phyloP scores from a whole-genome alignment of 2,888 invertebrate genomes.

The Orthosia gracilis region DNA sequence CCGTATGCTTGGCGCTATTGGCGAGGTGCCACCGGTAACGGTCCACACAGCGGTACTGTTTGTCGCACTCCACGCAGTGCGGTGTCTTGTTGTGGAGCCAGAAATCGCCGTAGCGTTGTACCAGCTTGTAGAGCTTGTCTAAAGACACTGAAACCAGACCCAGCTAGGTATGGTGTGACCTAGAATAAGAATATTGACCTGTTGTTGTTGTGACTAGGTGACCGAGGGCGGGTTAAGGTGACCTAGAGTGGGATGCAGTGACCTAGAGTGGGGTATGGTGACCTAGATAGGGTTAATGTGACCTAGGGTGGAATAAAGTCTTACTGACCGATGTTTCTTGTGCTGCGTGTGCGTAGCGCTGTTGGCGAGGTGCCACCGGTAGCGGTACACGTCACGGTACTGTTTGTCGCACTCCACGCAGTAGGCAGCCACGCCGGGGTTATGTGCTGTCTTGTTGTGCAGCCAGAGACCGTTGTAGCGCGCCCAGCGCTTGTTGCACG shows the following conservation, averaged over 20 bases:
- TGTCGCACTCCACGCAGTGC: slow-evolving; percentile 78
- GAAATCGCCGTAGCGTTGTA: slow-evolving; percentile 72
- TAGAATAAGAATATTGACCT: too few species aligned
- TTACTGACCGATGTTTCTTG: slow-evolving; percentile 59
- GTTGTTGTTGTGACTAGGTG: too few species aligned
- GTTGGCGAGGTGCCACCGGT: slow-evolving; percentile 74
- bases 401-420: slow-evolving; percentile 76
- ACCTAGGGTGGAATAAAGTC: neutral
- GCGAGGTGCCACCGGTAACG: slow-evolving; percentile 74
- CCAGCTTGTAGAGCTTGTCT: too few species aligned
- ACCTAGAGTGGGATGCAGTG: neutral
- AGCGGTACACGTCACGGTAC: slow-evolving; percentile 70
- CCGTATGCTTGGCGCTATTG: slow-evolving; percentile 60
- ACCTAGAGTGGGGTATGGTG: too few species aligned
- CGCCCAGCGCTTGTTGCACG: slow-evolving; percentile 71
- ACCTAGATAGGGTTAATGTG: neutral
- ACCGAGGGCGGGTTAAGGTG: neutral
- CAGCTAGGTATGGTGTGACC: too few species aligned
- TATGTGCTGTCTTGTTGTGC: slow-evolving; percentile 72
- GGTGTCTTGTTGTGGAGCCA: slow-evolving; percentile 75
- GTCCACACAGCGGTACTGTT: slow-evolving; percentile 66
- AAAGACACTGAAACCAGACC: too few species aligned
- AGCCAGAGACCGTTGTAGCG: slow-evolving; percentile 78
- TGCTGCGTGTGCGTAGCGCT: slow-evolving; percentile 55
- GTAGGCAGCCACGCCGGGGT: slow-evolving; percentile 60